These are phyloP conservation scores for Philypnodon macrostomus DNA, from an alignment of 2,797 vertebrate species.

Conservation along the genomic window DNA sequence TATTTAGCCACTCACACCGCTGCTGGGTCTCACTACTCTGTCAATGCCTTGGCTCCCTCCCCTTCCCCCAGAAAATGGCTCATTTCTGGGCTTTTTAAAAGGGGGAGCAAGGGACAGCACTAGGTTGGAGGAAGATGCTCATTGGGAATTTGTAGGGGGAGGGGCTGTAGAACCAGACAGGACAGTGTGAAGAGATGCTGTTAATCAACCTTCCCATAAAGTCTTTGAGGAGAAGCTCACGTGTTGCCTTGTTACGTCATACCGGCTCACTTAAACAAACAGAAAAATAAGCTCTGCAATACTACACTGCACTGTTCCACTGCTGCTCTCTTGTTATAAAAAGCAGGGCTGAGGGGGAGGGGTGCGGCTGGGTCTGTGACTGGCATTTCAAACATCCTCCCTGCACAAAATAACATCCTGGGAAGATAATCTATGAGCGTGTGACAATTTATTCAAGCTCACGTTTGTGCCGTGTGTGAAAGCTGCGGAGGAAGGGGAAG, in stretches of 20 bases:
- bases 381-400: constrained; percentile 77
- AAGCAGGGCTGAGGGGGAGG: constrained; percentile 36
- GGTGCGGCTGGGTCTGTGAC: constrained; percentile 64
- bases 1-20: constrained; percentile 77
- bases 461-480: constrained; percentile 74
- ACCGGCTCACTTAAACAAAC: constrained; percentile 48
- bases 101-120: constrained; percentile 17
- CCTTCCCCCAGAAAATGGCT: constrained; percentile 49
- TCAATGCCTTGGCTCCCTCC: constrained; percentile 61
- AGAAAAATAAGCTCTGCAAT: constrained; percentile 52
- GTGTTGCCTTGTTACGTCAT: constrained; percentile 55
- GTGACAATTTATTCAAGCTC: constrained; percentile 79
- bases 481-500: constrained; percentile 54
- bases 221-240: constrained; percentile 52
- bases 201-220: constrained; percentile 67
- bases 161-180: constrained; percentile 44
- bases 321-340: constrained; percentile 61
- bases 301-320: constrained; percentile 57
- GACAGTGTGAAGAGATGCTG: constrained; percentile 61
- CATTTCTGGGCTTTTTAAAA: constrained; percentile 40
- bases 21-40: constrained; percentile 72
- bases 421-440: constrained; percentile 75
- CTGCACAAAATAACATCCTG: constrained; percentile 77
- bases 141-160: constrained; percentile 49
- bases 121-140: constrained; percentile 40